phyloP scores from a whole-genome alignment of 2,888 invertebrate genomes.

The Aphodius sticticus region DNA sequence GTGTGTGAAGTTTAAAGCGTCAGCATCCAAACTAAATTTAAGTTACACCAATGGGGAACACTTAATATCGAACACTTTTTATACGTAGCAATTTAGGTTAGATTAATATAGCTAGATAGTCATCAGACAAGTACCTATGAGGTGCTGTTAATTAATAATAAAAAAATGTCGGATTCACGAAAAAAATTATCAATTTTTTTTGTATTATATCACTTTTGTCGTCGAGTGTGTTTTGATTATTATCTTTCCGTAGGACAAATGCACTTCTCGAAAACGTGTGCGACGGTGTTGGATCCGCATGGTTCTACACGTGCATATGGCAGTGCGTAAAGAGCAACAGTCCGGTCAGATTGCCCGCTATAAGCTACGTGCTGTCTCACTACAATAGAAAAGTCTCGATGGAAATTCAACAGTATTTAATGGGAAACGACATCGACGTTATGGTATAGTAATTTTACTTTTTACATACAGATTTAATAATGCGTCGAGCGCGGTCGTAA shows the following conservation, averaged over 20 bases:
- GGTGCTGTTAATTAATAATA: too few relatives aligned
- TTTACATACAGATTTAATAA: background rate
- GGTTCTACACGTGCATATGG: slow-evolving; percentile 91
- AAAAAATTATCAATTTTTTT: too few relatives aligned
- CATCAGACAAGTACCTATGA: too few relatives aligned
- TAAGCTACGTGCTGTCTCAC: slow-evolving; percentile 80
- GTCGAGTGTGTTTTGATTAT: background rate
- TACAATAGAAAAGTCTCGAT: slow-evolving; percentile 80
- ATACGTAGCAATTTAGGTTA: too few relatives aligned
- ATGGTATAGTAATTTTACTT: slow-evolving; percentile 66
- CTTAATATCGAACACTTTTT: too few relatives aligned
- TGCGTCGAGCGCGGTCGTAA: background rate
- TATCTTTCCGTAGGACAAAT: slow-evolving; percentile 63
- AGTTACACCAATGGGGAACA: too few relatives aligned
- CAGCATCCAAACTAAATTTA: too few relatives aligned
- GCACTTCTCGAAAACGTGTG: slow-evolving; percentile 74
- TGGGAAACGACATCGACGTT: slow-evolving; percentile 84
- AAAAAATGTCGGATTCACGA: too few relatives aligned
- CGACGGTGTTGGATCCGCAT: slow-evolving; percentile 76
- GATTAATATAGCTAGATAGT: too few relatives aligned
- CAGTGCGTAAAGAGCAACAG: slow-evolving; percentile 84
- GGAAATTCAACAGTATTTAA: slow-evolving; percentile 83
- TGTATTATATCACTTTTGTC: too few relatives aligned
- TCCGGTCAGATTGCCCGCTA: slow-evolving; percentile 81
- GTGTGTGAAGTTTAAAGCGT: too few relatives aligned